Evolutionary conservation across 2,888 invertebrate genomes (phyloP).

Genomic region (Phyllotreta cruciferae): DNA sequence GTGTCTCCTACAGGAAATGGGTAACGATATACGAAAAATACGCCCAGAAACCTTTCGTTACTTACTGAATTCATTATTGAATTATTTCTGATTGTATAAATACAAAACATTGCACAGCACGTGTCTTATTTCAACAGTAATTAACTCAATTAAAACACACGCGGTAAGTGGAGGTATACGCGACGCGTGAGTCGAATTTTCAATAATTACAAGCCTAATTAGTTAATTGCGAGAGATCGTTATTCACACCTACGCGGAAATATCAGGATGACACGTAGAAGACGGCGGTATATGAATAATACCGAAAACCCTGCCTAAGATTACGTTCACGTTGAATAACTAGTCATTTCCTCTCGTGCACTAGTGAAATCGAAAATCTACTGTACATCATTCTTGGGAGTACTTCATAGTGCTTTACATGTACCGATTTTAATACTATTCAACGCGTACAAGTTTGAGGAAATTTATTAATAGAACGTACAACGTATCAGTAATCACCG

Average conservation of each 20-base stretch:
- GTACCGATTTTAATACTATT: too few species aligned
- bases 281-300: slow-evolving; percentile 9
- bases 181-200: slow-evolving; percentile 15
- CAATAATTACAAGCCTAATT: slow-evolving; percentile 27
- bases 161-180: not conserved
- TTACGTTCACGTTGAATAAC: not conserved
- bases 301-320: not conserved
- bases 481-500: slow-evolving; percentile 21
- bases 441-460: not conserved
- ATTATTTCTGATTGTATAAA: not conserved
- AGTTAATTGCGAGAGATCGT: slow-evolving; percentile 29
- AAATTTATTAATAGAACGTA: slow-evolving; percentile 6
- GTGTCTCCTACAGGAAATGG: slow-evolving; percentile 30
- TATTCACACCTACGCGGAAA: slow-evolving; percentile 29
- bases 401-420: too few species aligned
- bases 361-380: too few species aligned
- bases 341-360: not conserved
- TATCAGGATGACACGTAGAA: slow-evolving; percentile 9
- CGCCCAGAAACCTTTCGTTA: slow-evolving; percentile 29
- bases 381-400: too few species aligned
- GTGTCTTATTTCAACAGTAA: not conserved
- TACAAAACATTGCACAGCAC: not conserved
- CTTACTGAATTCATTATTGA: slow-evolving; percentile 20
- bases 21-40: slow-evolving; percentile 32
- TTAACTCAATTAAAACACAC: not conserved